Percentiles rank a stretch among this genome's conserved stretches.
Evolutionary conservation across 2,113 vertebrate genomes (phyloP).

Genomic region (Lates calcarifer): DNA sequence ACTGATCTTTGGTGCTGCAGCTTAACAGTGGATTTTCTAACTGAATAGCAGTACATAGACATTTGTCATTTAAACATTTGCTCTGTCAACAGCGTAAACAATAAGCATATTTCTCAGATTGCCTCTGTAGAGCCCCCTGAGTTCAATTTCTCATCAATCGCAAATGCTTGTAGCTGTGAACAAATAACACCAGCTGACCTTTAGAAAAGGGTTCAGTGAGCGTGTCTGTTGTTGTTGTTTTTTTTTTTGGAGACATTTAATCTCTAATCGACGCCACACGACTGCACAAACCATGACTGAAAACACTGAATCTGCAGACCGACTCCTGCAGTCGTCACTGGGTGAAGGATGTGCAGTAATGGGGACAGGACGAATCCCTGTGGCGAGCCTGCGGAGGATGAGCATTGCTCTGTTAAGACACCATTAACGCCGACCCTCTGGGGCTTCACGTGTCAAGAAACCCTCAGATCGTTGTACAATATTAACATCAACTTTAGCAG

Average conservation of each 20-base stretch:
- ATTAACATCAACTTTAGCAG: constrained; percentile 20
- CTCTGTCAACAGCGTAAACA: too few relatives aligned
- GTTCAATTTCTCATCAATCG: too few relatives aligned
- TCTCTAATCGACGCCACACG: not conserved
- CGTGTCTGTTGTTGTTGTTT: not conserved
- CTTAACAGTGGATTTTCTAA: too few relatives aligned
- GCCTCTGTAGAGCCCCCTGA: too few relatives aligned
- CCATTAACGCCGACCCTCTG: constrained; percentile 53
- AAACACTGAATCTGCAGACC: not conserved
- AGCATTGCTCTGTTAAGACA: constrained; percentile 5
- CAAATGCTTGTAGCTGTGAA: too few relatives aligned
- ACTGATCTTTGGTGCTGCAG: too few relatives aligned
- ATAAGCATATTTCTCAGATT: too few relatives aligned
- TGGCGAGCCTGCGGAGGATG: constrained; percentile 25
- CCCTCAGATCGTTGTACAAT: constrained; percentile 3
- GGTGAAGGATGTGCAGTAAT: constrained; percentile 29
- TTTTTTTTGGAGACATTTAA: constrained; percentile 10
- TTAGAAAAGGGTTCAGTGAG: constrained; percentile 2
- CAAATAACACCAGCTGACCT: not conserved
- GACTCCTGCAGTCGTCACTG: not conserved
- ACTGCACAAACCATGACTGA: not conserved
- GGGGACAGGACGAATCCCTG: constrained; percentile 42
- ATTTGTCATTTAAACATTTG: too few relatives aligned
- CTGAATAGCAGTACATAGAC: too few relatives aligned
- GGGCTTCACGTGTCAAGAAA: constrained; percentile 19